Evolutionary conservation across 92 coral and sea anemone genomes (phyloP).

Genomic region (Galaxea fascicularis): DNA sequence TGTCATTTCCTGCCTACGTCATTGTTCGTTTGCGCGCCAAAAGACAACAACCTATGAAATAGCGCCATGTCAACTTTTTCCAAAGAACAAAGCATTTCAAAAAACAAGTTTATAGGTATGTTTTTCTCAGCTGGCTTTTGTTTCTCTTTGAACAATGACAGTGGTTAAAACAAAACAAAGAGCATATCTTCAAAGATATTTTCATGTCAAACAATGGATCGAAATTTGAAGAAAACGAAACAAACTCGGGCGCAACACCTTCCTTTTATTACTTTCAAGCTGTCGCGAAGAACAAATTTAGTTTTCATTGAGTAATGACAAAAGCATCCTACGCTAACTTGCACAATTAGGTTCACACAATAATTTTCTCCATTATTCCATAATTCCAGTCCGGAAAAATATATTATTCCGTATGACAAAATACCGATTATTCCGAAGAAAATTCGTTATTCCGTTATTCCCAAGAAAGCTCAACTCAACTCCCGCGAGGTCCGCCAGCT

Average conservation of each 20-base stretch:
- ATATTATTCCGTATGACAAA: too few species aligned
- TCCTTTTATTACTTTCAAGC: not conserved
- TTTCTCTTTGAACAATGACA: not conserved
- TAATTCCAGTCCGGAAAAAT: too few species aligned
- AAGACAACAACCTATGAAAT: not conserved
- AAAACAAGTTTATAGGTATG: not conserved
- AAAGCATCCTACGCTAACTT: not conserved
- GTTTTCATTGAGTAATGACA: not conserved
- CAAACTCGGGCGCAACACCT: not conserved
- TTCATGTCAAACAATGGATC: not conserved
- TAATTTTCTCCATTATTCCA: too few species aligned
- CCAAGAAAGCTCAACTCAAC: too few species aligned
- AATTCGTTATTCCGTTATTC: too few species aligned
- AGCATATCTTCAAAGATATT: not conserved
- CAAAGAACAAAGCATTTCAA: not conserved
- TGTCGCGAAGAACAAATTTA: not conserved
- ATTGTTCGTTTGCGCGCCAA: slow-evolving; percentile 12
- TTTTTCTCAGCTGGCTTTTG: too few species aligned
- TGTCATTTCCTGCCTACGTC: not conserved
- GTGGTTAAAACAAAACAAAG: slow-evolving; percentile 7
- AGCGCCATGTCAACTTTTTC: not conserved
- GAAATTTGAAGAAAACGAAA: not conserved
- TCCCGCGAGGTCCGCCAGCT: too few species aligned
- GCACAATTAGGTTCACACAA: not conserved
- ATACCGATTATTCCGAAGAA: too few species aligned